Base-by-base conservation (phyloP, 2,113 vertebrate species). In the Proteles cristata region DNA sequence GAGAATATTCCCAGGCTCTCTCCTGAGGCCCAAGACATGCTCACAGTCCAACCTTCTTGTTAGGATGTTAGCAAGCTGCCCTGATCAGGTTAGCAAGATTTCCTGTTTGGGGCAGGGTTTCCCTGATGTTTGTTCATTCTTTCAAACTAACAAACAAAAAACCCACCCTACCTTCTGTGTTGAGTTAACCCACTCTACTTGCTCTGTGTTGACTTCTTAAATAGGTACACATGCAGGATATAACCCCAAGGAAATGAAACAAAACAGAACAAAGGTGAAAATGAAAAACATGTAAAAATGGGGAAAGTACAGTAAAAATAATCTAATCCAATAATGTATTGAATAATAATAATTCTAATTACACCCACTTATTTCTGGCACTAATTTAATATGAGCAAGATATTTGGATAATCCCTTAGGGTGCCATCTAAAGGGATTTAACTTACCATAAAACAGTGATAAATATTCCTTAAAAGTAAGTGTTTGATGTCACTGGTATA, bases 111-210 rank as follows among this genome's bases (percentile, higher is more conserved):
- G 25, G 48, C 58, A 89, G 87, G 58, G 93, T 71, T 92, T 97
- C 82, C 90, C 86, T 39, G 77, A 21, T 85, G 77, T 83, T 82
- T 91, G 82, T 80, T 93, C 92, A 83, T 86, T 88, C 82, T 79
- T 89, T 89, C 58, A 94, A 97, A 94, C 88, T 95, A 97, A 92
- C 55, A 80, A 61, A 61, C 58, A 61, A 85, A 96, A 95, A 58
- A 66, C n/a, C 58, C 43, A 90, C 89, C 87, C 77, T 89, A 74
- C 69, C n/a, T 43, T 71, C 63, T 88, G 58, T 61, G 58, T 61
- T 23, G 58, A 23, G 58, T 61, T 21, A 61, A 61, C 58, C 58
- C 58, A 61, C 21, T 91, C 86, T 50, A 83, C 12, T 35, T 58
- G 77, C 65, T 92, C 88, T 88, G 82, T 95, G 88, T 68, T 73